Evolutionary conservation across 2,113 vertebrate species (phyloP).

Genomic region (Sander lucioperca): DNA sequence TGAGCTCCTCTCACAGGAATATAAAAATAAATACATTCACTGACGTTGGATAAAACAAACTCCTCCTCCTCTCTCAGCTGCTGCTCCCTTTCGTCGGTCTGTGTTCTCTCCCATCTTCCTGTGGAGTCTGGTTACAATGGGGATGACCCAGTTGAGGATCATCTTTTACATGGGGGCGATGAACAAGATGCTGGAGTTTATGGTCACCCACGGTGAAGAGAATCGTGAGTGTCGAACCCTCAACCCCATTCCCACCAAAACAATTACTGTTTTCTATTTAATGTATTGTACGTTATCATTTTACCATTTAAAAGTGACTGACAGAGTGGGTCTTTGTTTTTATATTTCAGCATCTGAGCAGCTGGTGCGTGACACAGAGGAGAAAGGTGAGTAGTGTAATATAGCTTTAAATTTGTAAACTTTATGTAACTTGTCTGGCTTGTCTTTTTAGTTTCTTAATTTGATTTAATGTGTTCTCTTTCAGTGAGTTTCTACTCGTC

Average conservation of each 20-base stretch:
- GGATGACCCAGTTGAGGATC: slow-evolving; percentile 90
- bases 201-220: slow-evolving; percentile 76
- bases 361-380: slow-evolving; percentile 28
- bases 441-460: background rate
- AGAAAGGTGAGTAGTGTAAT: slow-evolving; percentile 60
- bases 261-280: background rate
- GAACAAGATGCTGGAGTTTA: slow-evolving; percentile 93
- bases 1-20: background rate
- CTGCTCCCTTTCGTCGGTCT: slow-evolving; percentile 85
- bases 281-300: too few species aligned
- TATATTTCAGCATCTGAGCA: slow-evolving; percentile 70
- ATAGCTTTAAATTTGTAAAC: background rate
- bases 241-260: background rate
- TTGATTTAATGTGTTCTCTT: background rate
- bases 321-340: slow-evolving; percentile 19
- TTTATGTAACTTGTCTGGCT: background rate
- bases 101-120: slow-evolving; percentile 91
- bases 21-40: background rate
- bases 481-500: slow-evolving; percentile 89
- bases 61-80: slow-evolving; percentile 65
- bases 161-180: slow-evolving; percentile 95
- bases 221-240: slow-evolving; percentile 71
- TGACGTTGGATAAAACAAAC: background rate
- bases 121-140: slow-evolving; percentile 93
- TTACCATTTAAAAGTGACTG: background rate